phyloP scores from a whole-genome alignment of 2,797 vertebrate genomes.

The Hafferia zeledoni region DNA sequence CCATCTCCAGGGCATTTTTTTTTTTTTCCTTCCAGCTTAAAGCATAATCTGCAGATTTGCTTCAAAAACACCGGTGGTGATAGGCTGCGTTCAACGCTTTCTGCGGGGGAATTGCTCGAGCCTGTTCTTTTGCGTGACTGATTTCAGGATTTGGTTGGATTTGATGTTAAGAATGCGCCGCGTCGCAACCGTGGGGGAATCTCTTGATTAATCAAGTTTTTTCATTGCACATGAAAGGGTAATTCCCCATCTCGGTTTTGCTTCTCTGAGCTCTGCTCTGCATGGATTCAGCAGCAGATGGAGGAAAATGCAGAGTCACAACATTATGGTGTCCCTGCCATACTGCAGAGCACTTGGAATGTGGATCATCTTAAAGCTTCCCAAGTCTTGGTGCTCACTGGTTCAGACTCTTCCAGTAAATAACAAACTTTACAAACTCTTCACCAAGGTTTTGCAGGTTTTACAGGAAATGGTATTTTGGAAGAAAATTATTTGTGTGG shows the following conservation, averaged over 20 bases:
- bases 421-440: neutral
- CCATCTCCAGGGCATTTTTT: constrained; percentile 25
- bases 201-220: constrained; percentile 34
- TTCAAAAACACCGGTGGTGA: neutral
- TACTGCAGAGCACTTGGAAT: neutral
- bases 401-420: neutral
- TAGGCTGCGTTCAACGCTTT: neutral
- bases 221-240: neutral
- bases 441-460: neutral
- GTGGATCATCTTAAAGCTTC: neutral
- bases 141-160: constrained; percentile 7
- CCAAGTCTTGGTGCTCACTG: neutral
- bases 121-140: neutral
- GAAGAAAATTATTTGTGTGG: neutral
- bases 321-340: constrained; percentile 40
- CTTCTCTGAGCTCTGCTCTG: constrained; percentile 25
- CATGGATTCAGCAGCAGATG: neutral
- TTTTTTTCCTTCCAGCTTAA: constrained; percentile 8
- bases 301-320: constrained; percentile 60
- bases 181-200: neutral
- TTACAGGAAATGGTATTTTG: neutral
- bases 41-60: constrained; percentile 7
- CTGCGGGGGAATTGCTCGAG: neutral
- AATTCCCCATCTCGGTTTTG: constrained; percentile 38
- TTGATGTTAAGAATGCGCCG: accelerated